Evolutionary conservation across 1,140 invertebrate species (phyloP).

Genomic region (Glossosoma conforme): DNA sequence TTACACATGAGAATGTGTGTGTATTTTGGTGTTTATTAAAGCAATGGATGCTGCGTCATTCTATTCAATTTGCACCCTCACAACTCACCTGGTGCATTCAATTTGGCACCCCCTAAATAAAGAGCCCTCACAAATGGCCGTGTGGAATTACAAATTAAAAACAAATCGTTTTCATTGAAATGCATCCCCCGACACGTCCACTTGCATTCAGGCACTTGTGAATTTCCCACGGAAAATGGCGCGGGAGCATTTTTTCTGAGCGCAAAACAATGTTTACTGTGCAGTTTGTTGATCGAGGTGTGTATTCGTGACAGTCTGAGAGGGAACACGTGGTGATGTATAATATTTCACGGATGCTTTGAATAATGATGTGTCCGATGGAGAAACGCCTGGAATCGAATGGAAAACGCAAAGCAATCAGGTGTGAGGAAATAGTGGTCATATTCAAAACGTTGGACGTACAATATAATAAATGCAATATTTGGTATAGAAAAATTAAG

Average conservation of each 20-base stretch:
- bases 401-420: no score
- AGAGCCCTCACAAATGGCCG: slow-evolving; percentile 15
- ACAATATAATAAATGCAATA: no score
- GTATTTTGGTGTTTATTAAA: no score
- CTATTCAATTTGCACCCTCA: slow-evolving; percentile 2
- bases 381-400: background rate
- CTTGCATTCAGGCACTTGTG: slow-evolving; percentile 3
- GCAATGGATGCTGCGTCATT: slow-evolving; percentile 16
- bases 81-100: slow-evolving; percentile 15
- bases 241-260: no score
- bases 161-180: slow-evolving; percentile 23
- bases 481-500: no score
- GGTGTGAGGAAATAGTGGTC: no score
- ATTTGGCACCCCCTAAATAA: slow-evolving; percentile 10
- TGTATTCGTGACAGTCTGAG: no score
- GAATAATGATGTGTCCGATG: background rate
- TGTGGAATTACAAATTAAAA: slow-evolving; percentile 26
- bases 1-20: no score
- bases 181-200: background rate
- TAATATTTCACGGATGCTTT: background rate
- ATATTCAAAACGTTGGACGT: no score
- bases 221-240: slow-evolving; percentile 5
- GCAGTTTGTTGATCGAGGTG: no score
- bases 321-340: background rate
- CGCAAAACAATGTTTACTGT: no score